These are phyloP conservation scores for Heliornis fulica DNA, from an alignment of 2,113 vertebrate species.

Conservation along the genomic window DNA sequence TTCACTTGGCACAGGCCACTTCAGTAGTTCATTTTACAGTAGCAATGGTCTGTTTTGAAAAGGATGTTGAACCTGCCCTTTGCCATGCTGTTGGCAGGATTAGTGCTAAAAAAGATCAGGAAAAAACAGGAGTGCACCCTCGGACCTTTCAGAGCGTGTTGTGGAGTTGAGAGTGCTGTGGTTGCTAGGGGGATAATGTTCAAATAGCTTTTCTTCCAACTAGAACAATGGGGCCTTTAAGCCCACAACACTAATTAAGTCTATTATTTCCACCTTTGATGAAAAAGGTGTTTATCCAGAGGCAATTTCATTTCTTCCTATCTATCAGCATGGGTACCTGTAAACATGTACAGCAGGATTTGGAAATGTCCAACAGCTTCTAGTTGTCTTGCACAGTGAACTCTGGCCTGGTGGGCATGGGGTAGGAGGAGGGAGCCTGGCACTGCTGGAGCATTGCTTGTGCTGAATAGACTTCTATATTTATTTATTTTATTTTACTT, in stretches of 20 bases:
- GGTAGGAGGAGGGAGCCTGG: neutral
- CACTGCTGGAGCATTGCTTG: neutral
- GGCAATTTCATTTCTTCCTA: neutral
- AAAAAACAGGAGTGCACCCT: neutral
- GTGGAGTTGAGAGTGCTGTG: neutral
- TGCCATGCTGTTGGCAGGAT: neutral
- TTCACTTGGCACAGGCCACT: neutral
- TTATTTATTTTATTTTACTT: too few species aligned
- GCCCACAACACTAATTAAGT: neutral
- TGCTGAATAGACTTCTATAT: neutral
- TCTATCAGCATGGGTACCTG: neutral
- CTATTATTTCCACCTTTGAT: neutral
- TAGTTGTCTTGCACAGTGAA: neutral
- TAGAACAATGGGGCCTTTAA: neutral
- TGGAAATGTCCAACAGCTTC: neutral
- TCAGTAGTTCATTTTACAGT: neutral
- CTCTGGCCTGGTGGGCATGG: neutral
- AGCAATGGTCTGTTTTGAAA: neutral
- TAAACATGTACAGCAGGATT: neutral
- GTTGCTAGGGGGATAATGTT: conserved; percentile 9
- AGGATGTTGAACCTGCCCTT: neutral
- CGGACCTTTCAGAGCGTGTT: neutral
- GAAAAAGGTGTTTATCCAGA: neutral
- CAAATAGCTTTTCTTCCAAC: neutral
- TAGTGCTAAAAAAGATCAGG: neutral